Conservation (phyloP, 2,888 invertebrate genomes). For the Choreutis nemorana region DNA sequence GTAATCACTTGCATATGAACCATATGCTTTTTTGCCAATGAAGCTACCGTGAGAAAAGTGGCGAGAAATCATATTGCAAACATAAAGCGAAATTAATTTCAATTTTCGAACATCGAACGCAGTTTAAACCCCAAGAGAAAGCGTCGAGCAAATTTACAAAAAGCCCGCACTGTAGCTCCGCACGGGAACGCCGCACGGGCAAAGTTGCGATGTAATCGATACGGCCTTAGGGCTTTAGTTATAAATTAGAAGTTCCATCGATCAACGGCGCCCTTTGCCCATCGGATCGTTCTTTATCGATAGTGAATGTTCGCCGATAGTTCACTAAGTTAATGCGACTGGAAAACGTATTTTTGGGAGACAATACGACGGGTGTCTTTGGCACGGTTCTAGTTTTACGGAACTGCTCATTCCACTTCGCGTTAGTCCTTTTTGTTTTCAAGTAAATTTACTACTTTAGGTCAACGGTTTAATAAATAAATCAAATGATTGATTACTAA, state of each 20-base stretch:
- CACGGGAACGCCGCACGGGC: slow-evolving; percentile 26
- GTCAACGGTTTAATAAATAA: no score
- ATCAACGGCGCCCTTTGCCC: slow-evolving; percentile 62
- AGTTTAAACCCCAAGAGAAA: slow-evolving; percentile 33
- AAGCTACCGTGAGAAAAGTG: no score
- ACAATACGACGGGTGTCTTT: no score
- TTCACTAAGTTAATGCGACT: slow-evolving; percentile 31
- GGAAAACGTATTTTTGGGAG: slow-evolving; percentile 25
- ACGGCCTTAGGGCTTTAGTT: slow-evolving; percentile 63
- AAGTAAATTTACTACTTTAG: no score
- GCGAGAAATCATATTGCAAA: no score
- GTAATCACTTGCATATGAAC: no score
- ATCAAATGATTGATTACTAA: no score
- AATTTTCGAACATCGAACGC: slow-evolving; percentile 10
- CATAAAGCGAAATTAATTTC: slow-evolving; percentile 2
- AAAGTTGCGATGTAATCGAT: slow-evolving; percentile 59
- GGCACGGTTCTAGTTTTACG: slow-evolving; percentile 2
- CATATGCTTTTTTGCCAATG: no score
- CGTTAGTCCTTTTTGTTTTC: no score
- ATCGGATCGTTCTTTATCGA: slow-evolving; percentile 58
- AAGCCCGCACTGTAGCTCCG: slow-evolving; percentile 31
- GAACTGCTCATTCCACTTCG: background rate
- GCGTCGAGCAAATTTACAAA: slow-evolving; percentile 40
- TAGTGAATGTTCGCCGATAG: slow-evolving; percentile 55
- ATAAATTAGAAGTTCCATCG: slow-evolving; percentile 64